A percentile compares a stretch with the other conserved stretches of the same genome.
phyloP scores from a whole-genome alignment of 2,888 invertebrate species.

The Hydropsyche betteni region DNA sequence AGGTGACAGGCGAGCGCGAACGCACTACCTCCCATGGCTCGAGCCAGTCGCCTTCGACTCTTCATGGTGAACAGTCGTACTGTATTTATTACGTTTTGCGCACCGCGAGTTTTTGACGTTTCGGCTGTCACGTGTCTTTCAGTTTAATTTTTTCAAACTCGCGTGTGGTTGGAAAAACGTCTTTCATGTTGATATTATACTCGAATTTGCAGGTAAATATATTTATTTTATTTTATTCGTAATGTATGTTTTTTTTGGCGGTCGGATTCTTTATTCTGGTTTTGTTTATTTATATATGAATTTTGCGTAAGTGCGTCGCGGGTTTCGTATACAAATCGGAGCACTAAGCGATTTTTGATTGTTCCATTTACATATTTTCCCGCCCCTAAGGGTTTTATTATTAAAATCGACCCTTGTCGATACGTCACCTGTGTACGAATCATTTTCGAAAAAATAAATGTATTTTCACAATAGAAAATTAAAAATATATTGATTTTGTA shows the following conservation, averaged over 20 bases:
- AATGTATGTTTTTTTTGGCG: too few relatives aligned
- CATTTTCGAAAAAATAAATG: neutral
- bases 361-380: conserved; percentile 9
- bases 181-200: too few relatives aligned
- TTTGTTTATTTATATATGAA: neutral
- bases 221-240: too few relatives aligned
- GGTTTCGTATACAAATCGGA: neutral
- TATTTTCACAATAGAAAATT: neutral
- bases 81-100: neutral
- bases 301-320: neutral
- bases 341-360: conserved; percentile 17
- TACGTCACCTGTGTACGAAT: neutral
- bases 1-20: conserved; percentile 29
- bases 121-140: conserved; percentile 11
- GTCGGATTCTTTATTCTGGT: too few relatives aligned
- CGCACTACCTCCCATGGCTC: neutral
- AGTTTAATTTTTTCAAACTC: too few relatives aligned
- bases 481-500: too few relatives aligned
- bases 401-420: conserved; percentile 7
- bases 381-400: neutral
- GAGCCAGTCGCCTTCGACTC: conserved; percentile 8
- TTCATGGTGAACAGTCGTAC: neutral
- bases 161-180: too few relatives aligned
- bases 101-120: conserved; percentile 14
- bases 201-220: too few relatives aligned